phyloP scores from a whole-genome alignment of 2,797 vertebrate genomes.

The Hybognathus amarus region DNA sequence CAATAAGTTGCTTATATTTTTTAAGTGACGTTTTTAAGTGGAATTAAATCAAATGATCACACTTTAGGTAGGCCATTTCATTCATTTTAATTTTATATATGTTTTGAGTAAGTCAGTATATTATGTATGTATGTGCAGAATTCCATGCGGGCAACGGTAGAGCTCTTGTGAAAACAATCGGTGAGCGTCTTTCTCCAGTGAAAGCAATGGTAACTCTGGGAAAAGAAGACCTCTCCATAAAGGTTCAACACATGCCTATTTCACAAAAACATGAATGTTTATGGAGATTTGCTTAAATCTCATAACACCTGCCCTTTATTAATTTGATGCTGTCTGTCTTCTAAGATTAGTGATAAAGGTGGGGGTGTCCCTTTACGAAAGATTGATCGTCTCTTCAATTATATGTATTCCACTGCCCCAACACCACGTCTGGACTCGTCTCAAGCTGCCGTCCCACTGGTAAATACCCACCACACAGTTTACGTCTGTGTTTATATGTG shows the following conservation, averaged over 20 bases:
- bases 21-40: neutral
- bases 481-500: neutral
- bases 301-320: neutral
- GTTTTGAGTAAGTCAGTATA: neutral
- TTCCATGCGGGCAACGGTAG: constrained; percentile 88
- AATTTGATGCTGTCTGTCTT: neutral
- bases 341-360: constrained; percentile 86
- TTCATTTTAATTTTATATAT: neutral
- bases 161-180: constrained; percentile 79
- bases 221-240: constrained; percentile 89
- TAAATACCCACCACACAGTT: constrained; percentile 63
- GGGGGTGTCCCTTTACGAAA: constrained; percentile 88
- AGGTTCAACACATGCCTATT: constrained; percentile 67
- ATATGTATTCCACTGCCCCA: constrained; percentile 90
- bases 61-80: neutral
- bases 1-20: neutral
- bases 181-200: constrained; percentile 79
- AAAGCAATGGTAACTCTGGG: constrained; percentile 86
- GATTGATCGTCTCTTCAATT: constrained; percentile 89
- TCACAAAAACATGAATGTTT: neutral
- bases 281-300: neutral
- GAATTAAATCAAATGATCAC: neutral
- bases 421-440: constrained; percentile 82
- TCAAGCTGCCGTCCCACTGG: constrained; percentile 83
- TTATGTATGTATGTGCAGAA: constrained; percentile 73